phyloP scores from a whole-genome alignment of 2,888 invertebrate species.

The Diploptera punctata region DNA sequence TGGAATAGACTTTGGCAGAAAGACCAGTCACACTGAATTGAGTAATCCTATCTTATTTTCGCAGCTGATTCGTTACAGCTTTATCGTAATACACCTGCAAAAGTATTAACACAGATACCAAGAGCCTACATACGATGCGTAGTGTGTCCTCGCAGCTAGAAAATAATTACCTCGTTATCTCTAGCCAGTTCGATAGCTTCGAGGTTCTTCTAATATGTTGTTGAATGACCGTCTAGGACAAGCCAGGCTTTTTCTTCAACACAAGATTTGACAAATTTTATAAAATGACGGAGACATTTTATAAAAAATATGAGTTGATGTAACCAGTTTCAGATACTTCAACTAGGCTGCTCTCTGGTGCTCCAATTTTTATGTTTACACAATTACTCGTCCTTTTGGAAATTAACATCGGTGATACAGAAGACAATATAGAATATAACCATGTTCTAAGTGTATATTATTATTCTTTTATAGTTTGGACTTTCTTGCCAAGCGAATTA shows the following conservation, averaged over 20 bases:
- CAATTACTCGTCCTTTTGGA: not conserved
- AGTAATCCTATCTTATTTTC: not conserved
- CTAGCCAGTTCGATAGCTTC: conserved; percentile 44
- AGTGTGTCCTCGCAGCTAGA: conserved; percentile 26
- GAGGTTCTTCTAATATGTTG: conserved; percentile 37
- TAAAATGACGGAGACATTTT: conserved; percentile 52
- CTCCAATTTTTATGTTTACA: not conserved
- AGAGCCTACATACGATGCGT: conserved; percentile 21
- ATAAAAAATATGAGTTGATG: conserved; percentile 51
- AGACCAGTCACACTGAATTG: conserved; percentile 9
- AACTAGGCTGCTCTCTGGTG: not conserved
- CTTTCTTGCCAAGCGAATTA: too few relatives aligned
- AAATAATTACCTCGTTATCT: conserved; percentile 43
- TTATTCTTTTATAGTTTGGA: too few relatives aligned
- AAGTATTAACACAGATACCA: not conserved
- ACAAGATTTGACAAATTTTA: conserved; percentile 47
- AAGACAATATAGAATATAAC: too few relatives aligned
- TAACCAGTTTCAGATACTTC: conserved; percentile 22
- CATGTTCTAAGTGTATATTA: too few relatives aligned
- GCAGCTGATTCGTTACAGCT: too few relatives aligned
- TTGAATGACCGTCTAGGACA: conserved; percentile 46
- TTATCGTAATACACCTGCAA: conserved; percentile 20
- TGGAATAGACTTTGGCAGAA: conserved; percentile 12
- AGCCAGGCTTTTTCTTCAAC: conserved; percentile 45
- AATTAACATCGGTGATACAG: conserved; percentile 6